Percentiles rank a stretch among this genome's conserved stretches.
Evolutionary conservation across 30 jellyfish, hydroid and myxozoan species (phyloP).

Genomic region (Cassiopea xamachana): DNA sequence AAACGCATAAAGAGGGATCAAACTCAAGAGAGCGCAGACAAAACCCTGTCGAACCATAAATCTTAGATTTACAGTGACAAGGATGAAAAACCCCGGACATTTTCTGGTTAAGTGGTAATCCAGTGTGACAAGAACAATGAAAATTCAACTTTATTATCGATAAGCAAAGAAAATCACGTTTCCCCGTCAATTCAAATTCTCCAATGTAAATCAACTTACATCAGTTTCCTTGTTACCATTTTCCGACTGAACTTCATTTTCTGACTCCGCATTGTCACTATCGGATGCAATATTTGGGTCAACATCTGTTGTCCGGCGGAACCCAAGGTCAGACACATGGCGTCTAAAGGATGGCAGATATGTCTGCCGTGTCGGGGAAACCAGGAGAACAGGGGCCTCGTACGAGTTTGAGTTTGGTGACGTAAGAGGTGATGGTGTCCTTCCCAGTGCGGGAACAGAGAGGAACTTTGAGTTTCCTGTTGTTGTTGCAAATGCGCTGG

Average conservation of each 20-base stretch:
- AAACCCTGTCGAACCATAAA: no score
- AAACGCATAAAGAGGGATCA: no score
- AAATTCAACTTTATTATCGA: neutral
- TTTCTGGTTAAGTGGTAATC: no score
- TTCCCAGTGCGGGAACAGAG: constrained; percentile 32
- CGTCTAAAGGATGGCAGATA: constrained; percentile 10
- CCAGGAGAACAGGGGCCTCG: neutral
- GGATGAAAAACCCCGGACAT: no score
- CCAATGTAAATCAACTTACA: constrained; percentile 4
- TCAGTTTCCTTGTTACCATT: neutral
- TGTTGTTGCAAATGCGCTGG: constrained; percentile 15
- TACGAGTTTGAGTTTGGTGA: constrained; percentile 21
- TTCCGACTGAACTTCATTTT: constrained; percentile 8
- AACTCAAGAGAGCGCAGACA: no score
- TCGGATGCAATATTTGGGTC: constrained; percentile 22
- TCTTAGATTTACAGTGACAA: no score
- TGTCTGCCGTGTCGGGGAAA: constrained; percentile 45
- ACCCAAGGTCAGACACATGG: constrained; percentile 52
- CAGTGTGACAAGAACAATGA: neutral
- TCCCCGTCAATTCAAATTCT: neutral
- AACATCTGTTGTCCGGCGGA: neutral
- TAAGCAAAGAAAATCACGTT: neutral
- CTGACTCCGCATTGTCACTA: constrained; percentile 48
- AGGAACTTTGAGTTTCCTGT: constrained; percentile 25
- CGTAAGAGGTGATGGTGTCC: constrained; percentile 54